These are phyloP conservation scores for Cerceris rybyensis DNA, from an alignment of 2,888 invertebrate species.

Conservation along the genomic window DNA sequence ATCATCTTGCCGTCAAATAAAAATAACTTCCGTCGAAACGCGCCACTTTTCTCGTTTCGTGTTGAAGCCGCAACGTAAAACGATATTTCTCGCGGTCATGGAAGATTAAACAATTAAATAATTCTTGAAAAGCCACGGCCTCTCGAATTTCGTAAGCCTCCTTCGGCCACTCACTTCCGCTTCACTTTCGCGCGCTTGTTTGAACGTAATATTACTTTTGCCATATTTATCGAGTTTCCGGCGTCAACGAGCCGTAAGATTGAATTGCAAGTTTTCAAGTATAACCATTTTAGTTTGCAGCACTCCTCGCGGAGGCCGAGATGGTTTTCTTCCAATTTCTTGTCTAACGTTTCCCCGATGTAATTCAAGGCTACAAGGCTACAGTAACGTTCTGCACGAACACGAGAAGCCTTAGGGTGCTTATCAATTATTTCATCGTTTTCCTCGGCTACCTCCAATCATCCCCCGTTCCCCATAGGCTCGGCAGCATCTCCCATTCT, in stretches of 20 bases:
- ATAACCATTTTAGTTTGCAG: slow-evolving; percentile 35
- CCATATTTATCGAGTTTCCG: slow-evolving; percentile 33
- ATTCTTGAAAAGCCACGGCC: background rate
- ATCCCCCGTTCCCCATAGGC: slow-evolving; percentile 1
- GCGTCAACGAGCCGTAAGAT: slow-evolving; percentile 26
- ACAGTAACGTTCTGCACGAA: slow-evolving; percentile 20
- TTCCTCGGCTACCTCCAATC: slow-evolving; percentile 19
- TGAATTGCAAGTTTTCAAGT: slow-evolving; percentile 41
- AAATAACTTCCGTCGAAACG: background rate
- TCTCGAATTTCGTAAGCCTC: background rate
- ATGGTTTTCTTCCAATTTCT: slow-evolving; percentile 41
- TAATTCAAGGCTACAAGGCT: slow-evolving; percentile 35
- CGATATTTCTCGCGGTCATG: background rate
- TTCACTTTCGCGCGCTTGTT: background rate
- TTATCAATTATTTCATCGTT: slow-evolving; percentile 56
- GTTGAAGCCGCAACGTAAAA: background rate
- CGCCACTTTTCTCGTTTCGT: background rate
- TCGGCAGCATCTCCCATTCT: background rate
- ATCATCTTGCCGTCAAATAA: background rate
- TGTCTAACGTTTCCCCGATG: slow-evolving; percentile 39
- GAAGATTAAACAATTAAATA: background rate
- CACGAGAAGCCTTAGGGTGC: slow-evolving; percentile 27
- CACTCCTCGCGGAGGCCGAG: background rate
- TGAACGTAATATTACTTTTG: slow-evolving; percentile 31
- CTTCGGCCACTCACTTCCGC: background rate